Percentiles rank a stretch among this genome's conserved stretches.
Conservation (phyloP, 2,113 vertebrate species). For the Phycodurus eques region DNA sequence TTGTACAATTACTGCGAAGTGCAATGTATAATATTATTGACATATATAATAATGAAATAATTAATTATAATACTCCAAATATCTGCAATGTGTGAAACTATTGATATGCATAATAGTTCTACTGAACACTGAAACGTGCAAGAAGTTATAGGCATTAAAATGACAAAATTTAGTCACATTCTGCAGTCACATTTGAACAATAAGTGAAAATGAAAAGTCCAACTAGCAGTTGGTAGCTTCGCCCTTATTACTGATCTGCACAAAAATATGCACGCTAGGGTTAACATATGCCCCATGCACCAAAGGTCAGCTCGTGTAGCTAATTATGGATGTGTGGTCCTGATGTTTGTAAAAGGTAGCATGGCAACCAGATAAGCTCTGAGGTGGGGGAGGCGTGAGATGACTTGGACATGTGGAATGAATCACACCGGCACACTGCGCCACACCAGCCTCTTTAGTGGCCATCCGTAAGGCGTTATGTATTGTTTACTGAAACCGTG, state of each 20-base stretch:
- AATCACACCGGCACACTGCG: conserved; percentile 15
- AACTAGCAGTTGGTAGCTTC: not conserved
- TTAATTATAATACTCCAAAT: no score
- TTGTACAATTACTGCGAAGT: no score
- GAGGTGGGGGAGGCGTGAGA: not conserved
- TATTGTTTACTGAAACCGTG: conserved; percentile 17
- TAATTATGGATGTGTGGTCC: conserved; percentile 3
- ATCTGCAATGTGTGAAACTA: not conserved
- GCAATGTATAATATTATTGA: no score
- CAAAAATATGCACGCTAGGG: not conserved
- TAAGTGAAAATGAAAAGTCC: no score
- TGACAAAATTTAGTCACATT: not conserved
- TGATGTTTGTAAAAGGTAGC: conserved; percentile 7
- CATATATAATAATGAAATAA: no score
- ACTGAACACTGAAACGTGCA: not conserved
- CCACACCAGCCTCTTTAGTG: conserved; percentile 10
- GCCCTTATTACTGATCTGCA: not conserved
- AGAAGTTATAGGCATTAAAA: not conserved
- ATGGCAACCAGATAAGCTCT: not conserved
- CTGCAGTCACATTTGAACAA: no score
- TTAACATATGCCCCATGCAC: not conserved
- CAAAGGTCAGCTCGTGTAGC: not conserved
- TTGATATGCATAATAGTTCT: not conserved
- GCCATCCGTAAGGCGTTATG: conserved; percentile 26
- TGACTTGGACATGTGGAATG: conserved; percentile 3